Base-by-base conservation (phyloP, 1,140 invertebrate genomes). In the Drosophila pruinosa region DNA sequence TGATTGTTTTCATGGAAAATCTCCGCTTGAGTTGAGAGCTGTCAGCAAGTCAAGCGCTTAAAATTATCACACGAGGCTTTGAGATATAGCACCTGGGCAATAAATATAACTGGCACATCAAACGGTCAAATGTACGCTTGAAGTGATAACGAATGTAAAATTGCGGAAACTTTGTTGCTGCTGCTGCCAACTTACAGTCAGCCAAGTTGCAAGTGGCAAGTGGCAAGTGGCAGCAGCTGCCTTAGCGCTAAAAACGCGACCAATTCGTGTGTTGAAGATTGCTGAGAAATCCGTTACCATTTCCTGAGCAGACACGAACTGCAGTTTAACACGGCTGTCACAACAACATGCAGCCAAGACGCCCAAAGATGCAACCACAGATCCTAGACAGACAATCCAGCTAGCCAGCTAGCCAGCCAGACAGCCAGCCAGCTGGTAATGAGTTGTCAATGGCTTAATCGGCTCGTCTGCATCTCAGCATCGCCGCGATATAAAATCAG, bases 61-160 rank as follows among this genome's bases (percentile, higher is more conserved):
- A 17, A 54, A 52, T 67, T 78, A 82, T 82, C 74, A 15, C 59
- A 81, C 52, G 24, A 28, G 36, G 50, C n/a, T 63, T 53, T 36
- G 43, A 62, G 52, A 80, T 88, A 82, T 85, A 64, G 56, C 82
- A 86, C 65, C 72, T 86, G 61, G 7, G 34, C 31, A 41, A 41
- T 63, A 62, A 62, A 68, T 68, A 45, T 75, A 78, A 71, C 64
- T 86, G 70, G 65, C 77, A 78, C 79, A 82, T 75, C 39, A 75
- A 83, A 75, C 72, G 75, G 48, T 78, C 41, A 43, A 71, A 28
- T 50, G 15, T 47, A 7, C 22, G 43, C 10, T 10, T 41, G 43
- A 88, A 68, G 83, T 88, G 83, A 88, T 88, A 88, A 89, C 78
- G 61, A 88, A 78, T 81, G 82, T 48, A 78, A 78, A 82, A 68